Evolutionary conservation across 2,797 vertebrate genomes (phyloP).

Genomic region (Chaetophractus vellerosus): DNA sequence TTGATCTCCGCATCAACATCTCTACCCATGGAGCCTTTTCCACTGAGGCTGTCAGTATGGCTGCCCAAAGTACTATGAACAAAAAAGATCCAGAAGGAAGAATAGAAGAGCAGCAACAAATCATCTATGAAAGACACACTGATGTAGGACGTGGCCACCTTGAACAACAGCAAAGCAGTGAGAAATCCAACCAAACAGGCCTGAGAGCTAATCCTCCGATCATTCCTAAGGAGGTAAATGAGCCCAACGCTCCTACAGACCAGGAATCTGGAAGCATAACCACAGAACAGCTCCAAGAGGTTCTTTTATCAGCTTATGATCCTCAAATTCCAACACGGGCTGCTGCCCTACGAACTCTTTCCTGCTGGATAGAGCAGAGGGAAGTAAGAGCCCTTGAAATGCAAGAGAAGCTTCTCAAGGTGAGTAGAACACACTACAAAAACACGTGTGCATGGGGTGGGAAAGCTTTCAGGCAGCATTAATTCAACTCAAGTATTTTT

Average conservation of each 20-base stretch:
- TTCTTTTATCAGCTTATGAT: constrained; percentile 93
- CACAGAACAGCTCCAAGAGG: constrained; percentile 82
- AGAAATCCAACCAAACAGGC: background rate
- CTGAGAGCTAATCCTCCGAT: background rate
- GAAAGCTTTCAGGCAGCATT: background rate
- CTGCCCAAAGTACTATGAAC: constrained; percentile 75
- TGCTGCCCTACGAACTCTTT: constrained; percentile 92
- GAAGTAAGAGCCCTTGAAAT: constrained; percentile 87
- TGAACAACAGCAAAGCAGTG: fast-evolving
- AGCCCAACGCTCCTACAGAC: background rate
- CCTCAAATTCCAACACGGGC: constrained; percentile 93
- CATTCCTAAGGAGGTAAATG: fast-evolving
- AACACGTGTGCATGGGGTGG: fast-evolving
- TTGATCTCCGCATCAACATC: constrained; percentile 93
- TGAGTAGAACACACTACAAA: constrained; percentile 79
- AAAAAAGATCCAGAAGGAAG: constrained; percentile 28
- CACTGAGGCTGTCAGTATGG: constrained; percentile 78
- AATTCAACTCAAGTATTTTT: background rate
- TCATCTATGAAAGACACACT: fast-evolving
- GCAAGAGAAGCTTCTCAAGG: constrained; percentile 93
- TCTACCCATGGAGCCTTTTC: constrained; percentile 93
- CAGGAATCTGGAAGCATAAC: fast-evolving
- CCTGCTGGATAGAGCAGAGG: constrained; percentile 88
- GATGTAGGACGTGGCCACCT: fast-evolving
- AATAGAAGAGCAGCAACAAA: background rate